Base-by-base conservation (phyloP, 2,797 vertebrate genomes). In the Falco naumanni region DNA sequence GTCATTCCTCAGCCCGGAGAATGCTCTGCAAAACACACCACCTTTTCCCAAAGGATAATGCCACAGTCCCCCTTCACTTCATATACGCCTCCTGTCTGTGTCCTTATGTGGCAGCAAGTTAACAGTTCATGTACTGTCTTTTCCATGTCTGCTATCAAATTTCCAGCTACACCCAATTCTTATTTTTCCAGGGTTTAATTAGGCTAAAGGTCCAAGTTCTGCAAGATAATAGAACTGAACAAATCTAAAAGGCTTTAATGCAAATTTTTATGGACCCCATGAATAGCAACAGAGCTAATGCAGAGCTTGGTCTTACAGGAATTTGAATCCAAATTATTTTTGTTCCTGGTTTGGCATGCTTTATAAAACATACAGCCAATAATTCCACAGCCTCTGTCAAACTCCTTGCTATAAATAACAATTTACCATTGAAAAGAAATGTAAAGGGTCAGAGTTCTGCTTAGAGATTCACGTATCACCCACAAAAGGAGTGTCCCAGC, bases 341-440 rank as follows among this genome's bases (percentile, higher is more conserved):
- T 92, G 47, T 69, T 90, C 39, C 31, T 90, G 22, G 0, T 92
- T 54, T 94, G 92, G 71, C 75, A 89, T 91, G 56, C 81, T 60
- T 87, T 87, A 45, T 89, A 77, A 93, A 82, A 75, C 28, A 48
- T 81, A 92, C 26, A 63, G 71, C 43, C 1, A 90, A 24, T 81
- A 87, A 81, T 83, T 87, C 50, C 72, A 71, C 29, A 93, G 84
- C 50, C 51, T 89, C 65, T 47, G n/a, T 88, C 51, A 84, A 95
- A n/a, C 63, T 87, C n/a, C 21, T 76, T 87, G 64, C 86, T 93
- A 91, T 85, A 95, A 87, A 91, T 68, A 92, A 54, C 33, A 63
- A 48, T 59, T 93, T 69, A 63, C 61, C 33, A 70, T 54, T 87
- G 83, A 90, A 90, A 93, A 95, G 37, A 95, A 95, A 77, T 85